A percentile compares a stretch with the other conserved stretches of the same genome.
Conservation (phyloP, 2,888 invertebrate species). For the Ramazzottius varieornatus region DNA sequence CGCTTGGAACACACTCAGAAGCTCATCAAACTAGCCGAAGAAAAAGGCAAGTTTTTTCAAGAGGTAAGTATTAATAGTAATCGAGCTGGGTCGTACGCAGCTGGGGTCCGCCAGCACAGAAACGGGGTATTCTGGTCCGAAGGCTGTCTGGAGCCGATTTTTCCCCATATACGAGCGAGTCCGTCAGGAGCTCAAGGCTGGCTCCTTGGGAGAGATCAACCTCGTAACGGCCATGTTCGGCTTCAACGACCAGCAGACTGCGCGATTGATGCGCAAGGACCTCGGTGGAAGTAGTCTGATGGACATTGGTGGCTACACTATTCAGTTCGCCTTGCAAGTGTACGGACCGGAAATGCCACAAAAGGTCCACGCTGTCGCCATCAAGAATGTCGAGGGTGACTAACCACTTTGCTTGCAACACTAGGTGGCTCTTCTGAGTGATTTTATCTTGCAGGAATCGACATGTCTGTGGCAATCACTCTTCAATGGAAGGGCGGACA, state of each 20-base stretch:
- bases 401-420: conserved; percentile 37
- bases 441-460: too few species aligned
- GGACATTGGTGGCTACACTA: conserved; percentile 46
- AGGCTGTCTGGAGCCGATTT: conserved; percentile 62
- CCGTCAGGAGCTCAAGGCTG: conserved; percentile 35
- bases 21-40: conserved; percentile 36
- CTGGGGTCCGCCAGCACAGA: too few species aligned
- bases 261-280: conserved; percentile 32
- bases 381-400: conserved; percentile 37
- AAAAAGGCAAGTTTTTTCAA: conserved; percentile 50
- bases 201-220: conserved; percentile 40
- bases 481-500: conserved; percentile 36
- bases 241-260: conserved; percentile 15
- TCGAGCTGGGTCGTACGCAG: too few species aligned
- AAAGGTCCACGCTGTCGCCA: conserved; percentile 39
- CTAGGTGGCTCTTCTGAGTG: too few species aligned
- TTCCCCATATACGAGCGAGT: conserved; percentile 47
- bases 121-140: conserved; percentile 33
- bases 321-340: conserved; percentile 43
- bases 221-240: conserved; percentile 41
- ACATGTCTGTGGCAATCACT: conserved; percentile 38
- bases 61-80: too few species aligned
- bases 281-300: conserved; percentile 47
- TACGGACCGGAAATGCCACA: conserved; percentile 39
- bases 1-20: conserved; percentile 44